Percentiles rank a stretch among this genome's conserved stretches.
phyloP scores from a whole-genome alignment of 2,113 vertebrate genomes.

The Haemorhous mexicanus region DNA sequence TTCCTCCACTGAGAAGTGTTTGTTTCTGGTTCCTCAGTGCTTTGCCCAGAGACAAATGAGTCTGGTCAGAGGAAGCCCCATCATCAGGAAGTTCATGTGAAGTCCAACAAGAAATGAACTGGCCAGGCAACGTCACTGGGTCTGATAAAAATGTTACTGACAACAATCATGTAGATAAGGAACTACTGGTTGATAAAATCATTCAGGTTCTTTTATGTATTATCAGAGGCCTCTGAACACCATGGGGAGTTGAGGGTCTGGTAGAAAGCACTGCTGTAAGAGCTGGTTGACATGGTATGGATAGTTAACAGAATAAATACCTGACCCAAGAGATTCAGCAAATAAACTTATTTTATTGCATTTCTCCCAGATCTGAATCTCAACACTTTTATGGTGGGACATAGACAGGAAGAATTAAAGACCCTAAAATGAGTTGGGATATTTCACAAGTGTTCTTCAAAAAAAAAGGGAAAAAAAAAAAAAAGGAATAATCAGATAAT shows the following conservation, averaged over 20 bases:
- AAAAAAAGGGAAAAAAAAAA: not conserved
- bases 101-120: not conserved
- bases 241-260: not conserved
- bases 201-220: not conserved
- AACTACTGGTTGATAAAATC: not conserved
- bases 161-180: not conserved
- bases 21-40: not conserved
- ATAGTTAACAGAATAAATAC: not conserved
- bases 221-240: not conserved
- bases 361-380: not conserved
- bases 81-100: not conserved
- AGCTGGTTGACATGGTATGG: not conserved
- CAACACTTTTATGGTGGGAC: not conserved
- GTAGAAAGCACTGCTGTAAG: not conserved
- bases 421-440: not conserved
- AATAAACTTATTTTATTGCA: not conserved
- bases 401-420: not conserved
- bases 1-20: not conserved
- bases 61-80: not conserved
- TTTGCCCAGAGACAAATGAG: not conserved
- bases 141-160: not conserved
- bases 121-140: not conserved
- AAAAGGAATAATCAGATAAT: not conserved
- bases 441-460: not conserved
- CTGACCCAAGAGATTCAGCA: not conserved